Evolutionary conservation across 1,140 invertebrate genomes (phyloP).

Genomic region (Ruditapes philippinarum): DNA sequence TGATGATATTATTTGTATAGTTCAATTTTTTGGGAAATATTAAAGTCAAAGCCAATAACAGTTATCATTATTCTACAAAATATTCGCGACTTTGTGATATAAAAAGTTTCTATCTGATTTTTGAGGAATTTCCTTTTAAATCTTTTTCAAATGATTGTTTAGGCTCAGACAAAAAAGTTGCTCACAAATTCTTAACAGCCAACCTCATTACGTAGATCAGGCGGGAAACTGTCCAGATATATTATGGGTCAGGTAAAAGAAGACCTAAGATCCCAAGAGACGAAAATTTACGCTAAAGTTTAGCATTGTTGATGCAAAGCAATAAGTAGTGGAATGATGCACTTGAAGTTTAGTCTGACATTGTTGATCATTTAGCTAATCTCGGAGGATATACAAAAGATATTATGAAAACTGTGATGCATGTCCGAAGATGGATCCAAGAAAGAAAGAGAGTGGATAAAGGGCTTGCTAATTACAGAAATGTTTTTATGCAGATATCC

Average conservation of each 20-base stretch:
- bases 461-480: background rate
- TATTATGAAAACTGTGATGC: background rate
- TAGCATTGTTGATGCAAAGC: background rate
- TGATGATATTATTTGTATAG: too few relatives aligned
- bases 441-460: background rate
- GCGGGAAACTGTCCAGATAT: too few relatives aligned
- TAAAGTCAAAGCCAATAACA: too few relatives aligned
- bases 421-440: background rate
- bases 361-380: background rate
- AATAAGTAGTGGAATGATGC: background rate
- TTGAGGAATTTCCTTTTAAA: too few relatives aligned
- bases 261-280: background rate
- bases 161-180: too few relatives aligned
- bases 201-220: too few relatives aligned
- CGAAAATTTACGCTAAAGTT: background rate
- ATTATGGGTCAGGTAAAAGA: background rate
- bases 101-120: too few relatives aligned
- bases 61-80: too few relatives aligned
- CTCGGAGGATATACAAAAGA: background rate
- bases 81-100: too few relatives aligned
- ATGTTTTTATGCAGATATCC: background rate
- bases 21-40: too few relatives aligned
- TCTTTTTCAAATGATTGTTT: too few relatives aligned
- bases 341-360: background rate
- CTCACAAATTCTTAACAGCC: too few relatives aligned